Conservation (phyloP, 2,113 vertebrate genomes). For the Vimba vimba region DNA sequence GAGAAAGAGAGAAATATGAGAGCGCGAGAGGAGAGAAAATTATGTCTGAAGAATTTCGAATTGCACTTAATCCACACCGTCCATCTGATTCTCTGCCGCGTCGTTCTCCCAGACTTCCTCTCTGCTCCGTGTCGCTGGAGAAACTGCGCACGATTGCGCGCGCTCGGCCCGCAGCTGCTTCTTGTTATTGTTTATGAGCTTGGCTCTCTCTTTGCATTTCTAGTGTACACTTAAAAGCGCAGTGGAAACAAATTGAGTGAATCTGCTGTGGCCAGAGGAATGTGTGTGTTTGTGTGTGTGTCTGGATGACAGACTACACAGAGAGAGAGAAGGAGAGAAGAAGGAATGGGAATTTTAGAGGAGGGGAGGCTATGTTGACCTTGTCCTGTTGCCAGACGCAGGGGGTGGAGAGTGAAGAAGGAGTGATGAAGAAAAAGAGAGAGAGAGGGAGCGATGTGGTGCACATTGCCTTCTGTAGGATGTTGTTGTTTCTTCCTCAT, state of each 20-base stretch:
- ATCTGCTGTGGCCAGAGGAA: slow-evolving; percentile 56
- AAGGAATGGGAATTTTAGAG: slow-evolving; percentile 56
- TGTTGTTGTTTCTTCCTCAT: slow-evolving; percentile 57
- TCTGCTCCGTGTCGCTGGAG: background rate
- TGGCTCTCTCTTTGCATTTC: slow-evolving; percentile 47
- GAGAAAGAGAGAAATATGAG: slow-evolving; percentile 30
- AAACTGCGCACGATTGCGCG: slow-evolving; percentile 5
- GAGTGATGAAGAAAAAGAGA: slow-evolving; percentile 32
- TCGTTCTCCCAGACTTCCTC: background rate
- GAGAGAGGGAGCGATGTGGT: slow-evolving; percentile 17
- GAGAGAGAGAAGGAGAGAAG: slow-evolving; percentile 8
- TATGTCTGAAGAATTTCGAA: slow-evolving; percentile 9
- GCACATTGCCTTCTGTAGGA: slow-evolving; percentile 44
- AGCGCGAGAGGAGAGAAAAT: slow-evolving; percentile 18
- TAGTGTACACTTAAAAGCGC: slow-evolving; percentile 57
- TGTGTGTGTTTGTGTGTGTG: slow-evolving; percentile 39
- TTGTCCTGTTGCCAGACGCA: slow-evolving; percentile 64
- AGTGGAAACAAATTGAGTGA: slow-evolving; percentile 62
- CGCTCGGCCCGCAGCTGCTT: slow-evolving; percentile 53
- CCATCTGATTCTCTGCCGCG: slow-evolving; percentile 6
- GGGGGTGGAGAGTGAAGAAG: slow-evolving; percentile 51
- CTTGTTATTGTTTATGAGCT: slow-evolving; percentile 52
- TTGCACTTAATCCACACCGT: slow-evolving; percentile 31
- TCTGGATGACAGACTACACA: slow-evolving; percentile 39
- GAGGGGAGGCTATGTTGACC: slow-evolving; percentile 57